Evolutionary conservation across 2,888 invertebrate species (phyloP).

Genomic region (Epicampocera succincta): DNA sequence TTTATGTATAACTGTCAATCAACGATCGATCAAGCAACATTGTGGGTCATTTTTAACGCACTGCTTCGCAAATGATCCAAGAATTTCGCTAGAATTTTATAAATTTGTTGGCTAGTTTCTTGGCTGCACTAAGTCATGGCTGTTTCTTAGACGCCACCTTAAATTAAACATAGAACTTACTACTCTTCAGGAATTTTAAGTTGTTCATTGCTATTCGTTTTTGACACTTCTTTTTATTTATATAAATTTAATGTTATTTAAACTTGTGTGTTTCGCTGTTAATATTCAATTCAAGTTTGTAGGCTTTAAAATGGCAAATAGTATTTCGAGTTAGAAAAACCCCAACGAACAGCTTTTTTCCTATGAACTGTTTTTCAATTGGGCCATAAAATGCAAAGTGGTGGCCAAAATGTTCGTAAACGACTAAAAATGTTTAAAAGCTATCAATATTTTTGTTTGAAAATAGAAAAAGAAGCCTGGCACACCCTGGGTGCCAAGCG

Average conservation of each 20-base stretch:
- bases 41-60: constrained; percentile 60
- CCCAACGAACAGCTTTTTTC: constrained; percentile 30
- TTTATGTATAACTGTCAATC: constrained; percentile 59
- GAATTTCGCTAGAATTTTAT: constrained; percentile 48
- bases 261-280: neutral
- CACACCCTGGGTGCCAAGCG: too few relatives aligned
- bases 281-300: constrained; percentile 35
- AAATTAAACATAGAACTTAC: constrained; percentile 20
- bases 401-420: neutral
- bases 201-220: constrained; percentile 5
- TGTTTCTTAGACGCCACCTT: constrained; percentile 52
- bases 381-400: neutral
- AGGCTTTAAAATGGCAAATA: constrained; percentile 28
- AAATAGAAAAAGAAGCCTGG: too few relatives aligned
- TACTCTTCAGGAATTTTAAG: constrained; percentile 51
- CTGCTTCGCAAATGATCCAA: constrained; percentile 13
- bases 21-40: constrained; percentile 43
- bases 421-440: too few relatives aligned
- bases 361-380: constrained; percentile 14
- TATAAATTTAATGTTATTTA: constrained; percentile 5
- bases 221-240: constrained; percentile 10
- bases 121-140: constrained; percentile 48
- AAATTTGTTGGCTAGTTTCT: constrained; percentile 25
- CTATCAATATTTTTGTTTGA: too few relatives aligned
- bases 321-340: constrained; percentile 11